These are phyloP conservation scores for Hypena proboscidalis DNA, from an alignment of 2,888 invertebrate species.

Conservation along the genomic window DNA sequence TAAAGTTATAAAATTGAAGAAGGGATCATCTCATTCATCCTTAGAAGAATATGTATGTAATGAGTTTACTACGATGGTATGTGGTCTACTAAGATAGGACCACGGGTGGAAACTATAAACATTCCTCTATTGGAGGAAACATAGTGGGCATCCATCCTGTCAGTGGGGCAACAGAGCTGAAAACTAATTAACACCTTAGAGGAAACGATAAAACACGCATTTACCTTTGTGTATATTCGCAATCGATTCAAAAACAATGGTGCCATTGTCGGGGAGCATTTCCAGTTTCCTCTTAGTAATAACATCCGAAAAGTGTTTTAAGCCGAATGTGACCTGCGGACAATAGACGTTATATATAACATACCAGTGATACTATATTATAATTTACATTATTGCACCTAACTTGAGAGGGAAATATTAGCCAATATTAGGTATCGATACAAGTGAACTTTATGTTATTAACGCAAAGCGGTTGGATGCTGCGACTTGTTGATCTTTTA, in stretches of 20 bases:
- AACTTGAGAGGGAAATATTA: not conserved
- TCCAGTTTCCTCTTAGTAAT: conserved; percentile 96
- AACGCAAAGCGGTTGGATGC: no score
- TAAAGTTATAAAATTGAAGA: no score
- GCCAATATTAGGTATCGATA: no score
- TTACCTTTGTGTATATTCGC: conserved; percentile 92
- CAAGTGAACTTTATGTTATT: no score
- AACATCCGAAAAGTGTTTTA: conserved; percentile 96
- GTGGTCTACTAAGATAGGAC: no score
- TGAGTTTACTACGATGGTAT: no score
- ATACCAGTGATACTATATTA: no score
- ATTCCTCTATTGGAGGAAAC: not conserved
- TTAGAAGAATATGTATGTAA: no score
- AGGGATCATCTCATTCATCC: no score
- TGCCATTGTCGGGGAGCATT: conserved; percentile 97
- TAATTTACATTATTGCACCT: no score
- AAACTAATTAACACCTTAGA: conserved; percentile 9
- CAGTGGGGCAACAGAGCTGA: not conserved
- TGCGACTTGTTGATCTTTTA: no score
- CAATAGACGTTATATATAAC: conserved; percentile 29
- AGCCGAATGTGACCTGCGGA: conserved; percentile 78
- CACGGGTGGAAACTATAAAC: no score
- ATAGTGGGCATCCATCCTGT: not conserved
- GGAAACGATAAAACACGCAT: conserved; percentile 5
- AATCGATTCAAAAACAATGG: conserved; percentile 96